phyloP scores from a whole-genome alignment of 2,888 invertebrate species.

The Microctonus hyperodae region DNA sequence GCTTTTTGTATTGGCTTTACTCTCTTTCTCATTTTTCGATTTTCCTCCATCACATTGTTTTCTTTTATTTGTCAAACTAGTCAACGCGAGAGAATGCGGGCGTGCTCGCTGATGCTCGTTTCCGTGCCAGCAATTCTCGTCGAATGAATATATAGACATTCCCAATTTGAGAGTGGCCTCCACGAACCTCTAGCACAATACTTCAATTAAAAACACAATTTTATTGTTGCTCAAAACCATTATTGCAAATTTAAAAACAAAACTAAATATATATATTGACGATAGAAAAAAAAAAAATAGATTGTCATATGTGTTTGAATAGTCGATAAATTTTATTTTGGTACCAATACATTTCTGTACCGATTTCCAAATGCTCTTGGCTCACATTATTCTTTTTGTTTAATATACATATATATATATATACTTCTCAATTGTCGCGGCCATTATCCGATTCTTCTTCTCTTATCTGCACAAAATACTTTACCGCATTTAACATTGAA shows the following conservation, averaged over 20 bases:
- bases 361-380: neutral
- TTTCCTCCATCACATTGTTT: constrained; percentile 30
- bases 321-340: neutral
- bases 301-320: neutral
- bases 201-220: constrained; percentile 5
- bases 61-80: constrained; percentile 14
- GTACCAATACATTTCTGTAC: neutral
- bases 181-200: neutral
- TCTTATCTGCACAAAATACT: constrained; percentile 25
- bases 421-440: constrained; percentile 22
- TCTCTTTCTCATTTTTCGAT: constrained; percentile 14
- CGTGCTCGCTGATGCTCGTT: neutral
- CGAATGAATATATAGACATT: neutral
- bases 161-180: neutral
- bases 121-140: constrained; percentile 1
- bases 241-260: constrained; percentile 11
- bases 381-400: neutral
- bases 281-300: neutral
- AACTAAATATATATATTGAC: neutral
- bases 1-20: constrained; percentile 27
- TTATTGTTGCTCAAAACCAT: constrained; percentile 8
- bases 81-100: neutral
- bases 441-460: constrained; percentile 45
- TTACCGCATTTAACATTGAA: constrained; percentile 33
- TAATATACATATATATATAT: neutral